phyloP scores from a whole-genome alignment of 2,797 vertebrate genomes.

The Danio aesculapii region DNA sequence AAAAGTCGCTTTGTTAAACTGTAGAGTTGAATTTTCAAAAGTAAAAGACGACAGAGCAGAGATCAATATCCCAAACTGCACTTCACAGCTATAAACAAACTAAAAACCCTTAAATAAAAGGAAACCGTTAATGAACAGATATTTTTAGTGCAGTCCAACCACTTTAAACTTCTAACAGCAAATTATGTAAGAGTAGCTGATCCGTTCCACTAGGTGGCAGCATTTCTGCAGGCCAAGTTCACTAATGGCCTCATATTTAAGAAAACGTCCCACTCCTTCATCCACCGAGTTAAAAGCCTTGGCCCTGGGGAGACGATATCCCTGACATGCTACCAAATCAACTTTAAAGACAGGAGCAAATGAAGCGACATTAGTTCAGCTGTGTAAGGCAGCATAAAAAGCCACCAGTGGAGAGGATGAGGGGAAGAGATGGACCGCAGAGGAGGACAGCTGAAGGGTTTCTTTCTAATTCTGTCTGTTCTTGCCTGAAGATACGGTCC shows the following conservation, averaged over 20 bases:
- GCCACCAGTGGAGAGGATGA: slow-evolving; percentile 50
- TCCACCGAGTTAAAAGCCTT: slow-evolving; percentile 15
- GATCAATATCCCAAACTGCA: too few species aligned
- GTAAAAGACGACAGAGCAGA: too few species aligned
- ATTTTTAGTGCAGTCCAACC: too few species aligned
- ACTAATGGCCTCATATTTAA: slow-evolving; percentile 9
- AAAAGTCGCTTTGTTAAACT: too few species aligned
- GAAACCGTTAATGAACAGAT: too few species aligned
- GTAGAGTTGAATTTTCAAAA: too few species aligned
- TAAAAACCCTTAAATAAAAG: too few species aligned
- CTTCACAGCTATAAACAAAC: too few species aligned
- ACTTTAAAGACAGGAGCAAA: slow-evolving; percentile 56
- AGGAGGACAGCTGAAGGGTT: slow-evolving; percentile 65
- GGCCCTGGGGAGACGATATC: slow-evolving; percentile 37
- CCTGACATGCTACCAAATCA: slow-evolving; percentile 52
- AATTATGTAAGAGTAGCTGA: not conserved
- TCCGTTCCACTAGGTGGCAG: slow-evolving; percentile 58
- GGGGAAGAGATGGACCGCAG: slow-evolving; percentile 49
- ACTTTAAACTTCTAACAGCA: not conserved
- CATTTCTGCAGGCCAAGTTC: slow-evolving; percentile 39
- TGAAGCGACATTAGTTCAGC: slow-evolving; percentile 58
- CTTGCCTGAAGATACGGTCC: slow-evolving; percentile 68
- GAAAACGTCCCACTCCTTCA: slow-evolving; percentile 9
- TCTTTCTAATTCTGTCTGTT: slow-evolving; percentile 70
- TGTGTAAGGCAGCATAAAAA: slow-evolving; percentile 51